These are phyloP conservation scores for Macaca nemestrina DNA, from an alignment of 2,113 vertebrate species.

Conservation along the genomic window DNA sequence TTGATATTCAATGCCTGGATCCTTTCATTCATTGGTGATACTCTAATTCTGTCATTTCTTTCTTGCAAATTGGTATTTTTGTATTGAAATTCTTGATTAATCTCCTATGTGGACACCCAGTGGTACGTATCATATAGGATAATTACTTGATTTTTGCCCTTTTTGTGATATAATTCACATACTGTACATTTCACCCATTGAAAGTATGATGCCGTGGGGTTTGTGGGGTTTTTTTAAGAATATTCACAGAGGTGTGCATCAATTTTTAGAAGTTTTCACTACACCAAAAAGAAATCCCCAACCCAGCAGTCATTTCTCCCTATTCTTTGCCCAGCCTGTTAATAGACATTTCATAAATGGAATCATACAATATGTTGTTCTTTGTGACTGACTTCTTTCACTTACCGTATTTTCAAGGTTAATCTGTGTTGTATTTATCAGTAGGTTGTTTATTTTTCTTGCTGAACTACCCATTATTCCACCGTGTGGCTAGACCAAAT, in stretches of 20 bases:
- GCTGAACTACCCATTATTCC: background rate
- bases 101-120: background rate
- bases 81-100: background rate
- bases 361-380: background rate
- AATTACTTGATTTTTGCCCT: background rate
- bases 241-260: background rate
- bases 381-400: background rate
- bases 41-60: background rate
- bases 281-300: background rate
- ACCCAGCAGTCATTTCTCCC: background rate
- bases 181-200: background rate
- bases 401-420: background rate
- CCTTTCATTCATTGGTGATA: background rate
- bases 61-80: background rate
- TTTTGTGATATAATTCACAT: slow-evolving; percentile 13
- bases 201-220: background rate
- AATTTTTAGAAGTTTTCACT: background rate
- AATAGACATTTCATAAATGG: background rate
- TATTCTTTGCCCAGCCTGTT: background rate
- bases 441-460: background rate
- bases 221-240: background rate
- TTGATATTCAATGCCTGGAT: background rate
- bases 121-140: background rate
- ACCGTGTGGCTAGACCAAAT: background rate
- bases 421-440: background rate